Conservation (phyloP, 2,113 vertebrate genomes). For the Poicephalus meyeri region DNA sequence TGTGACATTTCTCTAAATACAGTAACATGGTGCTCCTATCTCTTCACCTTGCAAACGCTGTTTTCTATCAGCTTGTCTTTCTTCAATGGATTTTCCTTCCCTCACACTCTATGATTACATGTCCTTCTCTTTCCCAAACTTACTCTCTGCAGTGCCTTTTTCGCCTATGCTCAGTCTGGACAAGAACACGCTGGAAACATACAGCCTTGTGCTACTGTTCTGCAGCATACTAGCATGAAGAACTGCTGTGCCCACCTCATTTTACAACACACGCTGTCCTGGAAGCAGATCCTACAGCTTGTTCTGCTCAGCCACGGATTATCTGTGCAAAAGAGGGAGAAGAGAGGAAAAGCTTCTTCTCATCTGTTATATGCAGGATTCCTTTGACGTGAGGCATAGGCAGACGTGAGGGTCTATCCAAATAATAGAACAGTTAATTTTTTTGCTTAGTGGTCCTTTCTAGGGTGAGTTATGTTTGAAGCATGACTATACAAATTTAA, state of each 20-base stretch:
- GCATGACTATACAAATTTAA: neutral
- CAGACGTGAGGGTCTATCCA: neutral
- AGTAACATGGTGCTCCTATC: neutral
- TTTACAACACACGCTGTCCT: accelerated
- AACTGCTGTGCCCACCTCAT: neutral
- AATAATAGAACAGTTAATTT: neutral
- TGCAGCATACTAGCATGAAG: neutral
- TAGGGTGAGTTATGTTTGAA: neutral
- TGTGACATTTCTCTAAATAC: neutral
- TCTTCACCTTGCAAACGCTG: neutral
- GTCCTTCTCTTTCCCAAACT: neutral
- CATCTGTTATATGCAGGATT: too few species aligned
- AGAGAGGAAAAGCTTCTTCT: neutral
- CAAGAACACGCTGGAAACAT: neutral
- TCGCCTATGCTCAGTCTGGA: neutral
- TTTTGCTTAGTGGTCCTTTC: neutral
- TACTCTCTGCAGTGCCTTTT: neutral
- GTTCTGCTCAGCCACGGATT: neutral
- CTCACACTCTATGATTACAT: neutral
- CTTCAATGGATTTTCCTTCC: neutral
- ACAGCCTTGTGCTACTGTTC: neutral
- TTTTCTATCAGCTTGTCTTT: neutral
- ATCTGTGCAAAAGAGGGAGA: neutral
- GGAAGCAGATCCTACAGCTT: neutral
- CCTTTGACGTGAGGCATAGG: neutral